Evolutionary conservation across 2,888 invertebrate genomes (phyloP).

Genomic region (Folsomia candida): DNA sequence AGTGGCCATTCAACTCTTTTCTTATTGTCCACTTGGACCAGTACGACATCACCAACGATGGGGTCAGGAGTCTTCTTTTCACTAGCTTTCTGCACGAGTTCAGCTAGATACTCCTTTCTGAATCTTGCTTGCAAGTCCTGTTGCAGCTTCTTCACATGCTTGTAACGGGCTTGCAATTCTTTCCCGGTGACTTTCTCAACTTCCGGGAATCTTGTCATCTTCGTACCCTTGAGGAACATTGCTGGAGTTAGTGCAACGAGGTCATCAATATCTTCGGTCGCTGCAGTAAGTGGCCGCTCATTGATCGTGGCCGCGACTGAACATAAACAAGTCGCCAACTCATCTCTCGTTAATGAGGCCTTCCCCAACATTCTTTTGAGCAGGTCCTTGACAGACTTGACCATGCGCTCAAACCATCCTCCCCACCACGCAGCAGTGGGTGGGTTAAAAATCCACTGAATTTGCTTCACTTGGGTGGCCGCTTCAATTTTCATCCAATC

Average conservation of each 20-base stretch:
- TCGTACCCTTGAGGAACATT: too few species aligned
- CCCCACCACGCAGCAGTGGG: constrained; percentile 49
- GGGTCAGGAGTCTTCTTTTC: too few species aligned
- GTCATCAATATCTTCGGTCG: constrained; percentile 31
- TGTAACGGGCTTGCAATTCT: too few species aligned
- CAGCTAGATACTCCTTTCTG: too few species aligned
- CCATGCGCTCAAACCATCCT: constrained; percentile 51
- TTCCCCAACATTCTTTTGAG: constrained; percentile 35
- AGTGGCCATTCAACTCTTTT: too few species aligned
- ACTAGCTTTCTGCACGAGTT: too few species aligned
- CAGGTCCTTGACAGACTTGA: background rate
- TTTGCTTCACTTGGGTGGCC: constrained; percentile 25
- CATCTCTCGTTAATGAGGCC: constrained; percentile 32
- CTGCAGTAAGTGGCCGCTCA: constrained; percentile 48
- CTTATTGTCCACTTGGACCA: too few species aligned
- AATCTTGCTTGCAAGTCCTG: too few species aligned
- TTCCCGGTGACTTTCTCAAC: too few species aligned
- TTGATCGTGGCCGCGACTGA: constrained; percentile 48
- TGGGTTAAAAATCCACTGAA: too few species aligned
- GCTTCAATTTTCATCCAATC: constrained; percentile 22
- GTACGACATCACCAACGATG: too few species aligned
- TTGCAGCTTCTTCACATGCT: too few species aligned
- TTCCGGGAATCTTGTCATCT: background rate
- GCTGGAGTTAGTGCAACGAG: background rate
- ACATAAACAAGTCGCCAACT: constrained; percentile 40